phyloP scores from a whole-genome alignment of 2,797 vertebrate genomes.

The Pseudopleuronectes americanus region DNA sequence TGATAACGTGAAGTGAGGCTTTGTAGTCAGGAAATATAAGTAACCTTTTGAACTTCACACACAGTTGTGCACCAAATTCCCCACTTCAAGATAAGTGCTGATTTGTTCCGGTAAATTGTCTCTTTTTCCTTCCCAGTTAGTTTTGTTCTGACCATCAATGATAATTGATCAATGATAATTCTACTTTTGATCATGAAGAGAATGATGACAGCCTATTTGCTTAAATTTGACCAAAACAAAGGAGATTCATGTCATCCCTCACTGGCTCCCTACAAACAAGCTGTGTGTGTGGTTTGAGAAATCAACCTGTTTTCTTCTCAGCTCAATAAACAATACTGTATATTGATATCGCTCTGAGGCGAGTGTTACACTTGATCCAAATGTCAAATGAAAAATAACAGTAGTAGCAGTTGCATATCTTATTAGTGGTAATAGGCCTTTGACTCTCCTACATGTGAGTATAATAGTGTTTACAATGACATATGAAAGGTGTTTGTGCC shows the following conservation, averaged over 20 bases:
- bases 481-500: slow-evolving; percentile 17
- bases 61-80: not conserved
- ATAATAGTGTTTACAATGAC: too few relatives aligned
- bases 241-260: not conserved
- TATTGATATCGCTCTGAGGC: not conserved
- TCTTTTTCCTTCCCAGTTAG: not conserved
- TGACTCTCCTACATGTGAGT: not conserved
- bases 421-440: too few relatives aligned
- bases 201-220: not conserved
- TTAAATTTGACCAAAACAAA: not conserved
- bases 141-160: not conserved
- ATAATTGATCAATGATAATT: not conserved
- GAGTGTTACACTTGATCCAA: not conserved
- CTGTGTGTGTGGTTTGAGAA: not conserved
- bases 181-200: not conserved
- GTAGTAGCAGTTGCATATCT: too few relatives aligned
- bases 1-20: not conserved
- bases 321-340: too few relatives aligned
- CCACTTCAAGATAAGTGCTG: not conserved
- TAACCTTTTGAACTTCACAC: not conserved
- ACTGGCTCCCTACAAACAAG: slow-evolving; percentile 3
- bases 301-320: too few relatives aligned
- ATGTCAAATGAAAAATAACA: too few relatives aligned
- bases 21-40: not conserved
- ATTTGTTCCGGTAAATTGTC: not conserved